phyloP scores from a whole-genome alignment of 2,888 invertebrate genomes.

The Allophyes oxyacanthae region DNA sequence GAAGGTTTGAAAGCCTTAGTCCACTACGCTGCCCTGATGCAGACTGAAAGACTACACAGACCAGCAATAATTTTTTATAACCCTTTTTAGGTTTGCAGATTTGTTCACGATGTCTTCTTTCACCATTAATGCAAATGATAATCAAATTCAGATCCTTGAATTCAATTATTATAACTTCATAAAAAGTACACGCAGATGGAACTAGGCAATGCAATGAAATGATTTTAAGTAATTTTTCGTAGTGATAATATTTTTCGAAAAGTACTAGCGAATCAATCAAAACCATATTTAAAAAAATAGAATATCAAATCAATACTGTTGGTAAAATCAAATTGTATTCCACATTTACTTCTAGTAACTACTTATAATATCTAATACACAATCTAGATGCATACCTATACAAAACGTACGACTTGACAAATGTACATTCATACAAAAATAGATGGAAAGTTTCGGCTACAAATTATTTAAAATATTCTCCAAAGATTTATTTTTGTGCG shows the following conservation, averaged over 20 bases:
- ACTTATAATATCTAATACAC: constrained; percentile 42
- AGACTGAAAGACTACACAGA: too few species aligned
- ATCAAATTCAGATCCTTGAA: too few species aligned
- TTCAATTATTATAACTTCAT: constrained; percentile 1
- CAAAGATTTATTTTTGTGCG: constrained; percentile 16
- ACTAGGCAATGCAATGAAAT: constrained; percentile 15
- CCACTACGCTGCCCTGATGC: too few species aligned
- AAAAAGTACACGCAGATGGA: constrained; percentile 1
- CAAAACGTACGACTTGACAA: constrained; percentile 32
- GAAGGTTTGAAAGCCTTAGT: too few species aligned
- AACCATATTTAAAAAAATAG: constrained; percentile 1
- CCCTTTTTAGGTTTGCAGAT: too few species aligned
- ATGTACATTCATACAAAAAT: constrained; percentile 80
- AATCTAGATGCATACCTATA: constrained; percentile 39
- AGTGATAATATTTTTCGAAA: constrained; percentile 39
- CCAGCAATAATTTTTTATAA: too few species aligned
- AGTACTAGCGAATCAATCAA: constrained; percentile 45
- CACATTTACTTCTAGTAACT: constrained; percentile 57
- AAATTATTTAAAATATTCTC: constrained; percentile 19
- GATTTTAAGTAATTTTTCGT: constrained; percentile 46
- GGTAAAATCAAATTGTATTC: constrained; percentile 60
- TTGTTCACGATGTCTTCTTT: too few species aligned
- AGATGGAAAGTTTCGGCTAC: constrained; percentile 60
- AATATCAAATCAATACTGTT: constrained; percentile 16
- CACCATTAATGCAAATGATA: too few species aligned